phyloP scores from a whole-genome alignment of 2,888 invertebrate genomes.

The Drosophila fulvimacula region DNA sequence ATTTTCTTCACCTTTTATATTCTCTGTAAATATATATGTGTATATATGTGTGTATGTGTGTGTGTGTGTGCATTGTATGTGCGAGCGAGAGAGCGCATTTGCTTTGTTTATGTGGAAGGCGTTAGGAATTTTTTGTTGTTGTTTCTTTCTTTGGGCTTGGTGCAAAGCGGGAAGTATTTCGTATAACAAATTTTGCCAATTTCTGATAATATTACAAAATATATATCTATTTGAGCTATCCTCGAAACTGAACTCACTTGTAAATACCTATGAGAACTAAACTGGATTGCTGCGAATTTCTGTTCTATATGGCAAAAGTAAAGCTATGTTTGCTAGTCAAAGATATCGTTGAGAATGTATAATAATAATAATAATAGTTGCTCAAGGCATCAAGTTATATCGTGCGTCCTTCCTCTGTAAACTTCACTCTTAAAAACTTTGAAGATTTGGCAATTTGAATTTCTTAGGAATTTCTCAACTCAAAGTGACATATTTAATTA shows the following conservation, averaged over 20 bases:
- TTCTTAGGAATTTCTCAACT: background rate
- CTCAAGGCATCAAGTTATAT: no score
- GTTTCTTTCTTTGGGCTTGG: background rate
- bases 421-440: no score
- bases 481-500: background rate
- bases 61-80: slow-evolving; percentile 4
- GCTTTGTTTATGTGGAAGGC: slow-evolving; percentile 15
- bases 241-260: background rate
- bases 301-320: background rate
- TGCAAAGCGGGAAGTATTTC: background rate
- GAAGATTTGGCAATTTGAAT: no score
- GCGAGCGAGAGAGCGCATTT: slow-evolving; percentile 24
- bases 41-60: slow-evolving; percentile 5
- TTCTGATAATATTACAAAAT: background rate
- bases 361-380: background rate
- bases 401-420: background rate
- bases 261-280: background rate
- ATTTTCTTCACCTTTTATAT: slow-evolving; percentile 21
- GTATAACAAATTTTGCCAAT: background rate
- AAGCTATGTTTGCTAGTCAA: background rate
- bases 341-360: background rate
- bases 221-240: background rate
- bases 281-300: no score
- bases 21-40: slow-evolving; percentile 1
- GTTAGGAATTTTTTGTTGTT: slow-evolving; percentile 3